Conservation (phyloP, 2,888 invertebrate genomes). For the Parelbella ahira region DNA sequence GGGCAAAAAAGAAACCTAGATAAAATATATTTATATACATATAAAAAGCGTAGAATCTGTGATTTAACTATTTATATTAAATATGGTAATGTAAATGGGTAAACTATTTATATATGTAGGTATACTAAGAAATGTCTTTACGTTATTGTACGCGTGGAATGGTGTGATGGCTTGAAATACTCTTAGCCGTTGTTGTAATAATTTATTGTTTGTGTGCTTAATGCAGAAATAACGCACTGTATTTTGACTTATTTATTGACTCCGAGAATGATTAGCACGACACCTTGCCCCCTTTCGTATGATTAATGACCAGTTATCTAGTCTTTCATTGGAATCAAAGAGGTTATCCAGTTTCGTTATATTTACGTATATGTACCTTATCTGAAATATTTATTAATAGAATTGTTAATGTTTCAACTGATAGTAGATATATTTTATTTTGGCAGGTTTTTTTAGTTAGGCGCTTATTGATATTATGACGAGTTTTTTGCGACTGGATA, state of each 20-base stretch:
- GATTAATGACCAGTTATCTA: constrained; percentile 67
- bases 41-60: constrained; percentile 71
- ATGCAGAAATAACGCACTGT: constrained; percentile 36
- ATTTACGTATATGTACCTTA: not conserved
- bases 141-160: constrained; percentile 40
- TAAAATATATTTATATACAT: constrained; percentile 39
- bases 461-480: too few relatives aligned
- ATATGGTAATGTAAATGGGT: constrained; percentile 31
- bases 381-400: too few relatives aligned
- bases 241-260: constrained; percentile 34
- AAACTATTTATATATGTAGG: constrained; percentile 29
- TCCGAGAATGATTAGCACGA: constrained; percentile 7
- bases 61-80: constrained; percentile 54
- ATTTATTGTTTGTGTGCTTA: constrained; percentile 54
- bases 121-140: constrained; percentile 32
- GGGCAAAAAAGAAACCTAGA: constrained; percentile 72
- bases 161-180: constrained; percentile 60
- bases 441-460: too few relatives aligned
- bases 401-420: too few relatives aligned
- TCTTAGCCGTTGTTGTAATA: constrained; percentile 54
- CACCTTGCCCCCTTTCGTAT: constrained; percentile 8
- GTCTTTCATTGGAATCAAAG: constrained; percentile 43
- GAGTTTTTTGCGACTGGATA: too few relatives aligned
- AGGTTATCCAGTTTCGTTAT: constrained; percentile 16
- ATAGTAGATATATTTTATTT: too few relatives aligned